Evolutionary conservation across 2,797 vertebrate species (phyloP).

Genomic region (Sebastes ruberrimus): DNA sequence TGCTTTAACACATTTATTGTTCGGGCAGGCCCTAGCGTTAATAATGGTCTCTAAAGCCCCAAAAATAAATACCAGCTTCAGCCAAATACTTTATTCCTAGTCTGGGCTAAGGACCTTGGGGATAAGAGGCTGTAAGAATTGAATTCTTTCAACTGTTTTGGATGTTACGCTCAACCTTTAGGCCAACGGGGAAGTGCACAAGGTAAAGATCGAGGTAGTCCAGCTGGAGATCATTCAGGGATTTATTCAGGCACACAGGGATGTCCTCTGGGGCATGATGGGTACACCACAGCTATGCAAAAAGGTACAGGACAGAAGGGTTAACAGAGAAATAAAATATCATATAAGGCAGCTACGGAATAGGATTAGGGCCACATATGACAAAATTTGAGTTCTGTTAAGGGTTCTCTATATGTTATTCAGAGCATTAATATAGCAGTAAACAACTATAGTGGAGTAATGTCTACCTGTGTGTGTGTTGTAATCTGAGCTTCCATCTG

Average conservation of each 20-base stretch:
- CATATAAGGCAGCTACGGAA: neutral
- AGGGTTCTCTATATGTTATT: neutral
- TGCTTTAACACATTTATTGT: neutral
- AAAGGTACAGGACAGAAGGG: neutral
- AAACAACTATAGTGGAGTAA: neutral
- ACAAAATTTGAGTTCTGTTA: neutral
- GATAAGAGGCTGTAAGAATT: neutral
- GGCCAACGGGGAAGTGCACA: conserved; percentile 80
- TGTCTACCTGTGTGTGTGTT: neutral
- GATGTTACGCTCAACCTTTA: conserved; percentile 67
- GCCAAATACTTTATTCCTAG: neutral
- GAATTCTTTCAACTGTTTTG: neutral
- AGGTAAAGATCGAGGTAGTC: conserved; percentile 85
- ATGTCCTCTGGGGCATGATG: conserved; percentile 76
- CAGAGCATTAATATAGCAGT: neutral
- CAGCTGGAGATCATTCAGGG: conserved; percentile 78
- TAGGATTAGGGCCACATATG: neutral
- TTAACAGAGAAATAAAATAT: neutral
- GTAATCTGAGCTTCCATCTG: neutral
- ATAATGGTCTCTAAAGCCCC: neutral
- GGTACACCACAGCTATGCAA: conserved; percentile 75
- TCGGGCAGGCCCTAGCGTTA: too few relatives aligned
- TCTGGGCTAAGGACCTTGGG: neutral
- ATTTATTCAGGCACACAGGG: conserved; percentile 75
- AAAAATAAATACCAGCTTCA: neutral